phyloP scores from a whole-genome alignment of 2,113 vertebrate species.

The Fulmarus glacialis region DNA sequence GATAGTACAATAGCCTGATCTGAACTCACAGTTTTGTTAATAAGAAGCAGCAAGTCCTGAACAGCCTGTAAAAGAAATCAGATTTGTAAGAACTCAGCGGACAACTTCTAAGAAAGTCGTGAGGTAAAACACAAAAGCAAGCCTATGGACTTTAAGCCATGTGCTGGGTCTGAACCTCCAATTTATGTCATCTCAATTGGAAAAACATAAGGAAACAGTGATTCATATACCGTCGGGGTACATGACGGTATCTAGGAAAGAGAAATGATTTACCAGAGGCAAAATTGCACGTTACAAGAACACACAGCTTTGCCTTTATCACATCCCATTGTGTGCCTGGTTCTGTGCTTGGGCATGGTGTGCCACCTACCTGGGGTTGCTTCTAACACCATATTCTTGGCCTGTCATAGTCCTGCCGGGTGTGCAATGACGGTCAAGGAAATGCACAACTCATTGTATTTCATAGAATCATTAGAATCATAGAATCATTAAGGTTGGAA shows the following conservation, averaged over 20 bases:
- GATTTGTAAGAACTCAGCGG: not conserved
- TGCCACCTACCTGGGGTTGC: not conserved
- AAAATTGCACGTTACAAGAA: not conserved
- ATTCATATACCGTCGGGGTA: not conserved
- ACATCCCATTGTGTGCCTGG: accelerated
- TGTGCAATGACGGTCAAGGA: not conserved
- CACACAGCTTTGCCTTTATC: not conserved
- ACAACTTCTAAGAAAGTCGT: not conserved
- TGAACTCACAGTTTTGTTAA: not conserved
- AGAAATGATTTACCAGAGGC: not conserved
- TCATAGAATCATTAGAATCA: no score
- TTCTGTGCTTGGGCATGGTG: not conserved
- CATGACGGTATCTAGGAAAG: not conserved
- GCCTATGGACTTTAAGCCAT: not conserved
- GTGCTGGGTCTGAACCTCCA: not conserved
- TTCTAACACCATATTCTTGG: not conserved
- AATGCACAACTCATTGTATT: accelerated
- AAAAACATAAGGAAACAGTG: not conserved
- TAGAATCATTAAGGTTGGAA: no score
- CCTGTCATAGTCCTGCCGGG: not conserved
- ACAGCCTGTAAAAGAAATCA: not conserved
- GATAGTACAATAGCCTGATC: not conserved
- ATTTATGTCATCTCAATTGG: not conserved
- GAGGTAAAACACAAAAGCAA: not conserved
- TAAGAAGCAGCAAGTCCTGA: not conserved